Conservation (phyloP, 2,113 vertebrate species). For the Calidris pugnax region DNA sequence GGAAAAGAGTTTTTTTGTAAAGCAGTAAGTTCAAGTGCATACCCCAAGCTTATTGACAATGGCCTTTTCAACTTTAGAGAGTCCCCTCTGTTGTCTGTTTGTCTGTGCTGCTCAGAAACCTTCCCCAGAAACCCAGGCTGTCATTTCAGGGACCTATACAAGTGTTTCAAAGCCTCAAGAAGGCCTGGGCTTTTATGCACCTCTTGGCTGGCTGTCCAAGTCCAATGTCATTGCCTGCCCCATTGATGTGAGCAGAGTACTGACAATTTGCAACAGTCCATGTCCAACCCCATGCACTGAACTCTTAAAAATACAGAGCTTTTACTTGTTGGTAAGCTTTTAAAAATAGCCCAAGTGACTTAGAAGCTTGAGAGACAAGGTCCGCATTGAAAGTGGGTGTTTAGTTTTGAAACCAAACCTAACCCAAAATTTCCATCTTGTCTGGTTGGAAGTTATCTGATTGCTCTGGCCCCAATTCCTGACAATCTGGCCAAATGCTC, state of each 20-base stretch:
- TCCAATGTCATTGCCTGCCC: background rate
- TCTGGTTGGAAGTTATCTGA: background rate
- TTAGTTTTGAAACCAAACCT: background rate
- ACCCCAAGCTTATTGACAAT: background rate
- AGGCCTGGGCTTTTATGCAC: background rate
- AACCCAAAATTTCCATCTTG: background rate
- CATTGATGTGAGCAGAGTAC: background rate
- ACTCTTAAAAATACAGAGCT: background rate
- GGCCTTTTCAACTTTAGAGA: background rate
- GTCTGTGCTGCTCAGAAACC: background rate
- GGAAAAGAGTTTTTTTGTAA: background rate
- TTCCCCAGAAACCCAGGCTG: background rate
- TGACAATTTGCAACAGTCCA: background rate
- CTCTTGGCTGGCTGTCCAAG: background rate
- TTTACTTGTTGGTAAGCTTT: background rate
- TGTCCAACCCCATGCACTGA: background rate
- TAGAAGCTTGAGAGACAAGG: background rate
- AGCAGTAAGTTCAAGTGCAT: background rate
- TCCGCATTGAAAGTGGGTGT: background rate
- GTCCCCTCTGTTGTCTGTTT: accelerated
- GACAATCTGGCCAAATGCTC: background rate
- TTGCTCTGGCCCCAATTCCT: background rate
- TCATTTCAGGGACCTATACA: background rate
- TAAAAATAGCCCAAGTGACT: background rate
- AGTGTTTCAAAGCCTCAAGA: background rate